Conservation (phyloP, 2,888 invertebrate species). For the Gonocerus acuteangulatus region DNA sequence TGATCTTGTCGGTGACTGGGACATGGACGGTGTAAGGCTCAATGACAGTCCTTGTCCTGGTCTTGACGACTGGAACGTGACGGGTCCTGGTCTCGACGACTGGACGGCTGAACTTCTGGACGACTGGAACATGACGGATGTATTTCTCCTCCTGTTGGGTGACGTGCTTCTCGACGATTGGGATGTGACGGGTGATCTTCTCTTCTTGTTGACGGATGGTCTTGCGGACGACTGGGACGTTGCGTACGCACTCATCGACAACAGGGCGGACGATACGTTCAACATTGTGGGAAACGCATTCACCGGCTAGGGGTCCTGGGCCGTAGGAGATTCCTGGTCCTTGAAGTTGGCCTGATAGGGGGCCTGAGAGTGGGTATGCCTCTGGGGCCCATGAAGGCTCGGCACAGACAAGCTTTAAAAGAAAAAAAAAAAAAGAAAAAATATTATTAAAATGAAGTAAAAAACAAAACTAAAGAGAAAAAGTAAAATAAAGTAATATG, state of each 20-base stretch:
- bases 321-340: neutral
- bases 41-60: conserved; percentile 27
- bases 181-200: conserved; percentile 30
- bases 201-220: conserved; percentile 30
- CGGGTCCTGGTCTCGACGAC: conserved; percentile 32
- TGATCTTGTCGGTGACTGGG: conserved; percentile 29
- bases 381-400: neutral
- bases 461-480: too few species aligned
- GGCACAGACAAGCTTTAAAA: too few species aligned
- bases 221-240: conserved; percentile 33
- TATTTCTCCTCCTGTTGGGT: conserved; percentile 28
- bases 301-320: neutral
- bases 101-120: conserved; percentile 21
- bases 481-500: too few species aligned
- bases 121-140: conserved; percentile 32
- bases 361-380: neutral
- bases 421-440: too few species aligned
- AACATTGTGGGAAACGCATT: conserved; percentile 29
- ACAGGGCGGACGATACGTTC: conserved; percentile 31
- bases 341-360: too few species aligned
- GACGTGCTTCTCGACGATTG: conserved; percentile 27
- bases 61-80: conserved; percentile 32
- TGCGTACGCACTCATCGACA: conserved; percentile 31
- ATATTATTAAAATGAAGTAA: too few species aligned
- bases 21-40: conserved; percentile 35